A percentile compares a stretch with the other conserved stretches of the same genome.
Conservation (phyloP, 1,140 invertebrate species). For the Lasioglossum baleicum region DNA sequence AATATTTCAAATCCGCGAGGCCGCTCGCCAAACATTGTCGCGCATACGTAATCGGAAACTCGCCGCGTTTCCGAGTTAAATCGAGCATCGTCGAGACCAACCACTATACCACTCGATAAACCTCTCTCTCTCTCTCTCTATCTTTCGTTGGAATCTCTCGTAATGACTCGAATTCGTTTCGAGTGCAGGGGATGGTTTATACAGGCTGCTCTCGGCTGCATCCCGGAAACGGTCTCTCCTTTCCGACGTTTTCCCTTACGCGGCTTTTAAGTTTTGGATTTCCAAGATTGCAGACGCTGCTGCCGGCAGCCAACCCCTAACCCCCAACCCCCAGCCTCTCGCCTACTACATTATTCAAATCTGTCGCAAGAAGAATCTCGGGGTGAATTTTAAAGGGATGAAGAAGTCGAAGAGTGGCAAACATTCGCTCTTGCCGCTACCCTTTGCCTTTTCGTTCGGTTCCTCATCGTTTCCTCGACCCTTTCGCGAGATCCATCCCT, state of each 20-base stretch:
- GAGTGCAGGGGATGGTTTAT: no score
- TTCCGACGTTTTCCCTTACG: slow-evolving; percentile 12
- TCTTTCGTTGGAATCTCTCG: slow-evolving; percentile 22
- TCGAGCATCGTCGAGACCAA: slow-evolving; percentile 40
- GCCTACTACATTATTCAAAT: slow-evolving; percentile 71
- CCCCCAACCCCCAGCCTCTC: slow-evolving; percentile 26
- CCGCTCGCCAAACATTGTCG: background rate
- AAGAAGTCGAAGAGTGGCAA: slow-evolving; percentile 48
- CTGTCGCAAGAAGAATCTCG: slow-evolving; percentile 58
- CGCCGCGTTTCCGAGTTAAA: slow-evolving; percentile 45
- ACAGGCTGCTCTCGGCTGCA: slow-evolving; percentile 8
- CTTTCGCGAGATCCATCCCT: no score
- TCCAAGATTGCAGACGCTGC: slow-evolving; percentile 23
- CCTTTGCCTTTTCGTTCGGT: background rate
- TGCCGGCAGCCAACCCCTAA: slow-evolving; percentile 29
- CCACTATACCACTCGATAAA: slow-evolving; percentile 20
- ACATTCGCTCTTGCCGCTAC: background rate
- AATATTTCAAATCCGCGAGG: background rate
- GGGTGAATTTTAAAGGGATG: slow-evolving; percentile 69
- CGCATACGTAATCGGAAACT: slow-evolving; percentile 11
- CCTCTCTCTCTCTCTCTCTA: background rate
- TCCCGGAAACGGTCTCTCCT: slow-evolving; percentile 28
- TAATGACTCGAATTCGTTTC: slow-evolving; percentile 45
- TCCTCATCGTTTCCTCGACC: no score
- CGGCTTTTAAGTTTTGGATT: slow-evolving; percentile 51